Evolutionary conservation across 2,797 vertebrate genomes (phyloP).

Genomic region (Acipenser oxyrinchus): DNA sequence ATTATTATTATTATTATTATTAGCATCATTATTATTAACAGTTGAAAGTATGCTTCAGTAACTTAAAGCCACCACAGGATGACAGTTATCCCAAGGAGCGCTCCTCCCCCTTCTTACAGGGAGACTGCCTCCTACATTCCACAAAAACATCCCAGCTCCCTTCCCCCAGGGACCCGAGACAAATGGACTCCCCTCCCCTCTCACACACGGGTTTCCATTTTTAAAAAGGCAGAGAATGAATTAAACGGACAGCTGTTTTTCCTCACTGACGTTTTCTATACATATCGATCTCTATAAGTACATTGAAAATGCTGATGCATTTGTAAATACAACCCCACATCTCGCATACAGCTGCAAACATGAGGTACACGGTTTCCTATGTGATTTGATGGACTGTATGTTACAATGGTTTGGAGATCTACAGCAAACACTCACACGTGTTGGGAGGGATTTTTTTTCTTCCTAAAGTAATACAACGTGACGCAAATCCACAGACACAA

Average conservation of each 20-base stretch:
- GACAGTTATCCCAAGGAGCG: constrained; percentile 55
- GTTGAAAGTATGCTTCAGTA: background rate
- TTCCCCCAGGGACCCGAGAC: constrained; percentile 51
- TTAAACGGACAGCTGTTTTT: constrained; percentile 27
- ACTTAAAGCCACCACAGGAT: constrained; percentile 47
- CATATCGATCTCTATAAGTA: constrained; percentile 10
- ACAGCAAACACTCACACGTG: too few relatives aligned
- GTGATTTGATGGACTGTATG: too few relatives aligned
- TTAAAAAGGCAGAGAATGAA: constrained; percentile 30
- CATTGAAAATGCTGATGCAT: too few relatives aligned
- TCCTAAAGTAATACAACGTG: too few relatives aligned
- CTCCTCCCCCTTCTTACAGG: constrained; percentile 41
- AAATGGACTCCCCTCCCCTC: constrained; percentile 57
- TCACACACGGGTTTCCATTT: constrained; percentile 40
- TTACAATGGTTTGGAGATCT: too few relatives aligned
- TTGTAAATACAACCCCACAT: too few relatives aligned
- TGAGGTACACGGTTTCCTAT: too few relatives aligned
- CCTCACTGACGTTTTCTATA: constrained; percentile 32
- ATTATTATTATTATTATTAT: too few relatives aligned
- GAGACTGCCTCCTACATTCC: constrained; percentile 78
- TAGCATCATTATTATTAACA: constrained; percentile 8
- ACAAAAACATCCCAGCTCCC: constrained; percentile 48
- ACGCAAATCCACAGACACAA: too few relatives aligned
- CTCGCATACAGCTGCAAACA: too few relatives aligned
- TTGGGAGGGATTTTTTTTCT: too few relatives aligned